phyloP scores from a whole-genome alignment of 2,113 vertebrate species.

The Cynoglossus semilaevis region DNA sequence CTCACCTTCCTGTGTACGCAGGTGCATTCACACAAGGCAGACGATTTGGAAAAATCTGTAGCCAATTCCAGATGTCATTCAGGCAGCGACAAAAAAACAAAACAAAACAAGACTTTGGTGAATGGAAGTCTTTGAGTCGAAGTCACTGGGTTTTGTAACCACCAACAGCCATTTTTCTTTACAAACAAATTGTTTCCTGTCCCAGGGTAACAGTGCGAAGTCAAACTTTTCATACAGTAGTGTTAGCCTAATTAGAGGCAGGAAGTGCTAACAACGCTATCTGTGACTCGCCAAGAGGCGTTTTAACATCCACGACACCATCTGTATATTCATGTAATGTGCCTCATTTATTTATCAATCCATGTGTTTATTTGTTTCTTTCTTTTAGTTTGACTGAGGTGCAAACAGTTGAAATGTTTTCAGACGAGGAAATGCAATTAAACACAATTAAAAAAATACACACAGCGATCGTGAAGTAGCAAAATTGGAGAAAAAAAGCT shows the following conservation, averaged over 20 bases:
- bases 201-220: slow-evolving; percentile 14
- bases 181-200: slow-evolving; percentile 17
- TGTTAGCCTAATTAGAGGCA: slow-evolving; percentile 69
- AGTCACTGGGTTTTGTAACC: too few relatives aligned
- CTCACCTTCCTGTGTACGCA: slow-evolving; percentile 21
- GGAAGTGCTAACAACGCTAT: slow-evolving; percentile 46
- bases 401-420: slow-evolving; percentile 3
- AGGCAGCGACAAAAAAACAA: too few relatives aligned
- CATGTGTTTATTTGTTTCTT: slow-evolving; percentile 2
- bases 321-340: slow-evolving; percentile 13
- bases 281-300: slow-evolving; percentile 29
- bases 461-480: too few relatives aligned
- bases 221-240: slow-evolving; percentile 14
- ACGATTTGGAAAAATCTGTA: too few relatives aligned
- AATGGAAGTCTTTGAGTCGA: too few relatives aligned
- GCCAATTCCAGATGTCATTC: too few relatives aligned
- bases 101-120: too few relatives aligned
- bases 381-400: background rate
- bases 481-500: too few relatives aligned
- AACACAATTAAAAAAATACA: slow-evolving; percentile 13
- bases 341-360: slow-evolving; percentile 1
- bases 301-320: slow-evolving; percentile 24
- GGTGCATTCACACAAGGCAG: background rate
- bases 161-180: slow-evolving; percentile 5
- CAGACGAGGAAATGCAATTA: slow-evolving; percentile 8